A percentile compares a stretch with the other conserved stretches of the same genome.
Conservation (phyloP, 2,113 vertebrate genomes). For the Stomatorhinus ivindoensis region DNA sequence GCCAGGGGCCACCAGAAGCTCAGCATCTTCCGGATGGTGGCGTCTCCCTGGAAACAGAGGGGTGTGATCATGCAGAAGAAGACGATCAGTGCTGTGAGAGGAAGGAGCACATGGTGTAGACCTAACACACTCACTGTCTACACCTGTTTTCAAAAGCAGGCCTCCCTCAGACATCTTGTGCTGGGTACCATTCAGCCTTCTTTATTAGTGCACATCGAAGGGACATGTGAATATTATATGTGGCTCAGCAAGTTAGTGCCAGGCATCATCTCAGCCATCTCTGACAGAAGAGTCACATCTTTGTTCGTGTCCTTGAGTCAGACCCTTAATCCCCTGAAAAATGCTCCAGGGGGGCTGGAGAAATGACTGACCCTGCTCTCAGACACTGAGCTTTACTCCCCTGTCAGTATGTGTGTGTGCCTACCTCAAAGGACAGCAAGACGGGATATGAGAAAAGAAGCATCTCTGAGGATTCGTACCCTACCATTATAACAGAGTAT, state of each 20-base stretch:
- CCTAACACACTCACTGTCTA: neutral
- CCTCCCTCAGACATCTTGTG: neutral
- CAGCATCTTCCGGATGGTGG: conserved; percentile 91
- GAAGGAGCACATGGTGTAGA: neutral
- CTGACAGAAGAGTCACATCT: neutral
- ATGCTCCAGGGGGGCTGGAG: neutral
- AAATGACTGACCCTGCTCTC: neutral
- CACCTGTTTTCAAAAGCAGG: neutral
- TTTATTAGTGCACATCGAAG: neutral
- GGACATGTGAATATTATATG: neutral
- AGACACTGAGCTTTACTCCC: neutral
- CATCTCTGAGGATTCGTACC: neutral
- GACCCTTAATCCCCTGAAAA: neutral
- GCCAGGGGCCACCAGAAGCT: conserved; percentile 57
- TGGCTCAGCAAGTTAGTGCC: neutral
- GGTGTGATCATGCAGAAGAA: neutral
- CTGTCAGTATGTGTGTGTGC: neutral
- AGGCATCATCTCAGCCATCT: neutral
- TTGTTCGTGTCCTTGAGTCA: neutral
- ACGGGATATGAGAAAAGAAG: neutral
- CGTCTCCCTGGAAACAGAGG: conserved; percentile 71
- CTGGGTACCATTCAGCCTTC: neutral
- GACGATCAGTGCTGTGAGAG: neutral
- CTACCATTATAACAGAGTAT: neutral
- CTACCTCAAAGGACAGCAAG: neutral